Conservation (phyloP, 2,797 vertebrate genomes). For the Sebastes variabilis region DNA sequence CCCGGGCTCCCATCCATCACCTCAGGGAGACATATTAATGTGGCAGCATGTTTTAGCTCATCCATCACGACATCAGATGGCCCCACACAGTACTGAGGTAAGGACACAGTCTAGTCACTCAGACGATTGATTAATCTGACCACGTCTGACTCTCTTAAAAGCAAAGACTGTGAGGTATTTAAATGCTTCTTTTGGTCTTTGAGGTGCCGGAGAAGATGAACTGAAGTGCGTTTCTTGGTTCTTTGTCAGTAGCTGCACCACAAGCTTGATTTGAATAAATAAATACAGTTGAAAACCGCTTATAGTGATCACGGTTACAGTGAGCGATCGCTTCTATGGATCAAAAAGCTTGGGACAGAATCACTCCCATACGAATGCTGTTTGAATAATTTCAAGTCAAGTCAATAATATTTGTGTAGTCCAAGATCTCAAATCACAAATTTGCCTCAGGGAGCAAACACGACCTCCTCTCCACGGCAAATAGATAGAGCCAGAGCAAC, state of each 20-base stretch:
- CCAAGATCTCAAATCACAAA: no score
- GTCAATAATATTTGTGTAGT: no score
- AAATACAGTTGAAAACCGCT: no score
- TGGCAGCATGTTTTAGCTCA: slow-evolving; percentile 71
- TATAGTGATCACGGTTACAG: no score
- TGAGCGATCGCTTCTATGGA: no score
- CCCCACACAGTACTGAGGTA: slow-evolving; percentile 32
- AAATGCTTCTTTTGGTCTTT: neutral
- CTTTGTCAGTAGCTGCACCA: neutral
- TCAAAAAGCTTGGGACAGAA: no score
- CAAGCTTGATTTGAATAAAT: neutral
- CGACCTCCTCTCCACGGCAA: no score
- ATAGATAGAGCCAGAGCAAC: no score
- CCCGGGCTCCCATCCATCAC: slow-evolving; percentile 70
- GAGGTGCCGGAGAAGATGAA: neutral
- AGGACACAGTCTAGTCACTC: slow-evolving; percentile 19
- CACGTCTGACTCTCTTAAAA: neutral
- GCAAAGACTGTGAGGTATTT: neutral
- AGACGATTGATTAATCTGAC: slow-evolving; percentile 35
- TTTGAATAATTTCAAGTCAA: no score
- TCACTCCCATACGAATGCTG: no score
- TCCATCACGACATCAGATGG: slow-evolving; percentile 66
- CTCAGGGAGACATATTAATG: slow-evolving; percentile 65
- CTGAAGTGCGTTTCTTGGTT: neutral
- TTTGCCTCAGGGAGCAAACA: no score